Conservation (phyloP, 1,140 invertebrate genomes). For the Orchesella cincta region DNA sequence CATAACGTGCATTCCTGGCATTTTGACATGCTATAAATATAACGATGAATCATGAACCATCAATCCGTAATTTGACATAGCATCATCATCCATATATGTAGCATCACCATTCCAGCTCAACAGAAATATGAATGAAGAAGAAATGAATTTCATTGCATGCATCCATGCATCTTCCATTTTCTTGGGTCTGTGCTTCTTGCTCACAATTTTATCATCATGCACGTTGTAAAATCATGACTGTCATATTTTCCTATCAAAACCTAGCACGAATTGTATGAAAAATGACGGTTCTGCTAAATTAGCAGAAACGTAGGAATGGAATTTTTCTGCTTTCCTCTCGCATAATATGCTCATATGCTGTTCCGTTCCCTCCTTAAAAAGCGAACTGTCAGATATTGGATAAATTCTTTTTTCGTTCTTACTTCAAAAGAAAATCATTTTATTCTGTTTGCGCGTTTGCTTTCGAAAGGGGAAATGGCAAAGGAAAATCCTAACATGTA, state of each 20-base stretch:
- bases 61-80: neutral
- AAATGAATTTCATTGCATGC: neutral
- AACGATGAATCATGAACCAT: neutral
- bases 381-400: no score
- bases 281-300: no score
- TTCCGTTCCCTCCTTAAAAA: no score
- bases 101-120: neutral
- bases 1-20: neutral
- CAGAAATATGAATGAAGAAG: neutral
- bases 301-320: neutral
- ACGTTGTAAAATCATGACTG: neutral
- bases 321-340: no score
- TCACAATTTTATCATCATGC: neutral
- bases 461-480: no score
- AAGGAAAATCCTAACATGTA: no score
- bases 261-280: no score
- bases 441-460: no score
- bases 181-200: neutral
- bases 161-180: neutral
- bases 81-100: neutral
- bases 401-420: no score
- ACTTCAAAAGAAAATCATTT: no score
- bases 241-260: no score
- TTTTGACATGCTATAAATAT: neutral
- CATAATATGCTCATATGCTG: no score